A percentile compares a stretch with the other conserved stretches of the same genome.
Evolutionary conservation across 37 sponge, comb jelly and placozoan genomes (phyloP).

Genomic region (Aplysina aerophoba): DNA sequence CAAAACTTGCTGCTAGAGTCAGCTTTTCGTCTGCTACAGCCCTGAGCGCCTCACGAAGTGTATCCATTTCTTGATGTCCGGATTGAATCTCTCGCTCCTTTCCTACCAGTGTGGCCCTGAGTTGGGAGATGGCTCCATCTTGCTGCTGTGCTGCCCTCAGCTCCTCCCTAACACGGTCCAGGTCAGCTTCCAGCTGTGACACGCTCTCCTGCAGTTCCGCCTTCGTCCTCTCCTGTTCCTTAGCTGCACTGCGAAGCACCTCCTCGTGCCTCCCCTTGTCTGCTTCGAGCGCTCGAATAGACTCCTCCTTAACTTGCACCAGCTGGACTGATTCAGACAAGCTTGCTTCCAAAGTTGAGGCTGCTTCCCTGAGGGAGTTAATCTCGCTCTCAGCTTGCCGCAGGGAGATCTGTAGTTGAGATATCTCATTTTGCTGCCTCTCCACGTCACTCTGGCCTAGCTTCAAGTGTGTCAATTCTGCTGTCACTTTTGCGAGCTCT

Average conservation of each 20-base stretch:
- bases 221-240: constrained; percentile 6
- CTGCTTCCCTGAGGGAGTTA: background rate
- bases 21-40: background rate
- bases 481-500: background rate
- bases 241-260: background rate
- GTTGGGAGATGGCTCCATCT: background rate
- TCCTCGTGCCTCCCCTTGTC: background rate
- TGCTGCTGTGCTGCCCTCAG: background rate
- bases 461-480: background rate
- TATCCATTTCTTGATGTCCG: background rate
- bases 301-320: constrained; percentile 13
- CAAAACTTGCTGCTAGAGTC: background rate
- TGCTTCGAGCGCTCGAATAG: background rate
- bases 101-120: background rate
- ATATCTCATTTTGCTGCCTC: background rate
- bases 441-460: background rate
- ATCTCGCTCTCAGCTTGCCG: background rate
- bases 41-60: background rate
- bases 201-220: constrained; percentile 9
- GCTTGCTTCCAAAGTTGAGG: constrained; percentile 8
- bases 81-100: background rate
- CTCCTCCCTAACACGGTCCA: background rate
- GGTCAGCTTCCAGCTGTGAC: background rate
- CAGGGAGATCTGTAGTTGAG: background rate
- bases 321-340: background rate